Evolutionary conservation across 2,888 invertebrate species (phyloP), one percentile per base, ranked within the genome.

Genomic region (Oasisia sp.): DNA sequence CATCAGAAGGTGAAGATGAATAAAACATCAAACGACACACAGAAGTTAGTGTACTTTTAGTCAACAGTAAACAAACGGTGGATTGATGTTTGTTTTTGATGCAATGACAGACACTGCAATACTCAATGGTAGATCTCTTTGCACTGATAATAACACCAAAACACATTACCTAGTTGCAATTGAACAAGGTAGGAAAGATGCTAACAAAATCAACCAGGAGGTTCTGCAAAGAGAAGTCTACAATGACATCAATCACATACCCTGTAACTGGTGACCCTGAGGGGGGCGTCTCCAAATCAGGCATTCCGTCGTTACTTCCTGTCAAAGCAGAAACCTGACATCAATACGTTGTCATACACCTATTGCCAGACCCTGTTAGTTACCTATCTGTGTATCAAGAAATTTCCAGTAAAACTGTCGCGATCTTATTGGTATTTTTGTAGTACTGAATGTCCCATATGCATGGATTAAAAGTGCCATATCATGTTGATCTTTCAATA

Each of bases 241-340:
- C 27, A 74, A 74, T 7, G 5, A 74, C 74, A 74, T 74, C 27
- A 74, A 74, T 7, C n/a, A 74, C 74, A 74, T 74, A 74, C 74
- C 74, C 74, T 74, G 74, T 74, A 74, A 74, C 74, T 74, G 74
- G 74, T 19, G 74, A 74, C 2, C 74, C 74, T 19, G 74, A 19
- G 7, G 74, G 74, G n/a, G 74, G 74, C 74, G n/a, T 74, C 74
- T 74, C 74, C 74, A 74, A 74, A 74, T 74, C 74, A 74, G 27
- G 74, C 74, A 74, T 19, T 74, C 27, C 19, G 27, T 74, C 74
- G 74, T n/a, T 19, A 74, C 74, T 74, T 74, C 74, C 74, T 74
- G 74, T 74, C 74, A 74, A 74, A 74, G 74, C 74, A 74, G 74
- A 74, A 74, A 74, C 74, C 74, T 74, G 74, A 74, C 27, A 27